Conservation (phyloP, 2,797 vertebrate genomes). For the Dendrocincla fuliginosa region DNA sequence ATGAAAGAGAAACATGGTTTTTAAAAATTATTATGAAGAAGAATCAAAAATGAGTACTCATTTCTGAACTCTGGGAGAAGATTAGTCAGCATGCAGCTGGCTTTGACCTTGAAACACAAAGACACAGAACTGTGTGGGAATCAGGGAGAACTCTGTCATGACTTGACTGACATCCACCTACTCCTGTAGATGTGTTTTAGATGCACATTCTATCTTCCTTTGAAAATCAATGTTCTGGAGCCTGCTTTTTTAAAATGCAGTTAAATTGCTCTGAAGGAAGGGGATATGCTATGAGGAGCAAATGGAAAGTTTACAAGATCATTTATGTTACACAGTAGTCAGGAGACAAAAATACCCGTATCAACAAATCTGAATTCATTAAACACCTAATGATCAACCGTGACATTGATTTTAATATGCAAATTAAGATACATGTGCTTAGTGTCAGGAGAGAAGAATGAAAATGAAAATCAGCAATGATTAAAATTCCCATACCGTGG, state of each 20-base stretch:
- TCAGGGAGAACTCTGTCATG: background rate
- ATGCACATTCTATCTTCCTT: background rate
- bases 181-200: background rate
- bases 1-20: background rate
- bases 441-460: constrained; percentile 6
- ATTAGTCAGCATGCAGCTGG: background rate
- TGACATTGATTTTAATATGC: constrained; percentile 24
- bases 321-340: background rate
- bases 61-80: background rate
- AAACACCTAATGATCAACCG: constrained; percentile 34
- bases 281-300: background rate
- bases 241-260: background rate
- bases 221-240: background rate
- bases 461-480: background rate
- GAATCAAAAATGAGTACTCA: background rate
- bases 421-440: background rate
- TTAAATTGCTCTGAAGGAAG: constrained; percentile 12
- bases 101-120: constrained; percentile 50
- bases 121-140: background rate
- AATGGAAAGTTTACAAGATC: constrained; percentile 10
- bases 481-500: background rate
- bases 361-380: background rate
- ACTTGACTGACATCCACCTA: constrained; percentile 5
- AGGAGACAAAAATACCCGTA: constrained; percentile 12
- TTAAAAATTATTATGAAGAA: background rate